Evolutionary conservation across 2,113 vertebrate species (phyloP).

Genomic region (Esox niger): DNA sequence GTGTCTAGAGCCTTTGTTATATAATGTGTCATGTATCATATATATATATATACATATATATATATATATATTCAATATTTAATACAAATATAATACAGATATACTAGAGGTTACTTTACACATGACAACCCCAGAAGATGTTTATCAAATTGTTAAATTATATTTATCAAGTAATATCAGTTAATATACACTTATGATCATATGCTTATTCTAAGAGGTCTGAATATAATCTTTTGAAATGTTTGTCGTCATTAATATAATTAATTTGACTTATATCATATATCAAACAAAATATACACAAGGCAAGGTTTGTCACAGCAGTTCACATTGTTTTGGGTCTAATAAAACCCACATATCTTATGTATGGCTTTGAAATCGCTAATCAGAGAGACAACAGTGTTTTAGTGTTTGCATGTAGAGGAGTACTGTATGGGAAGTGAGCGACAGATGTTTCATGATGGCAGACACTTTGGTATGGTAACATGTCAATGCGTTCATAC

Average conservation of each 20-base stretch:
- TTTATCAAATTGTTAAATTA: slow-evolving; percentile 54
- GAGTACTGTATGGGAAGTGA: slow-evolving; percentile 94
- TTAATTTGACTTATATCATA: slow-evolving; percentile 78
- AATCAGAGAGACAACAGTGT: slow-evolving; percentile 78
- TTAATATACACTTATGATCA: slow-evolving; percentile 42
- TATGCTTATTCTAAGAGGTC: slow-evolving; percentile 49
- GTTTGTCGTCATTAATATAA: slow-evolving; percentile 54
- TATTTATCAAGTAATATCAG: slow-evolving; percentile 43
- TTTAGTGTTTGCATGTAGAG: slow-evolving; percentile 82
- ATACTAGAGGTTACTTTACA: slow-evolving; percentile 45
- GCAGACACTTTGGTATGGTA: slow-evolving; percentile 88
- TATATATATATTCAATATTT: too few relatives aligned
- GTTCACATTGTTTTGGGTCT: slow-evolving; percentile 71
- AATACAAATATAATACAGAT: slow-evolving; percentile 24
- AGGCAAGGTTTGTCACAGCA: slow-evolving; percentile 85
- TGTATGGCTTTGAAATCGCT: slow-evolving; percentile 98
- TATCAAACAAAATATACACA: slow-evolving; percentile 95
- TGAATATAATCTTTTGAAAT: slow-evolving; percentile 76
- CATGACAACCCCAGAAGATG: slow-evolving; percentile 25
- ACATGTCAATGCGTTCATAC: slow-evolving; percentile 85
- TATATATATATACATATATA: too few relatives aligned
- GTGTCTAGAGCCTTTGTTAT: slow-evolving; percentile 45
- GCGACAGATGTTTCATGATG: slow-evolving; percentile 89
- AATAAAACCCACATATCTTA: slow-evolving; percentile 71
- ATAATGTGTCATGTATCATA: slow-evolving; percentile 44